A percentile compares a stretch with the other conserved stretches of the same genome.
Conservation (phyloP, 53 echinoderm and acorn worm species). For the Echinarachnius parma region DNA sequence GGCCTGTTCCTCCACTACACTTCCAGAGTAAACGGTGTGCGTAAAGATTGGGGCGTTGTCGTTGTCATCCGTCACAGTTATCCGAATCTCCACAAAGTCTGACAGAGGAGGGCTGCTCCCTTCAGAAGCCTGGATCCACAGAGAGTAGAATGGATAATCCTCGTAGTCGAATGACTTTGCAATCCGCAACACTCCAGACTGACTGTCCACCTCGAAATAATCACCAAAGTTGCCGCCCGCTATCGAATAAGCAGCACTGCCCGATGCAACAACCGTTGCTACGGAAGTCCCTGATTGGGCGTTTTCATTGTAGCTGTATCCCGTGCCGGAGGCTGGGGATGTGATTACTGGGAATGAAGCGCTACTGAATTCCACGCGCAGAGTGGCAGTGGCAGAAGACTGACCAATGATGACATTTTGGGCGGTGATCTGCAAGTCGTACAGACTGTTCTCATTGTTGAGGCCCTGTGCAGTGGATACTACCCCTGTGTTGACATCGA, state of each 20-base stretch:
- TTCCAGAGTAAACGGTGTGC: constrained; percentile 43
- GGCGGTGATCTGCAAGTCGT: constrained; percentile 64
- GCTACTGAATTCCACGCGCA: constrained; percentile 41
- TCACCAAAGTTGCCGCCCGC: constrained; percentile 70
- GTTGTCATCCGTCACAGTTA: constrained; percentile 69
- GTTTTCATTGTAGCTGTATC: constrained; percentile 55
- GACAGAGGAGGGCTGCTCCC: constrained; percentile 62
- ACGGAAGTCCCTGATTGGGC: constrained; percentile 42
- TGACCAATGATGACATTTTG: constrained; percentile 35
- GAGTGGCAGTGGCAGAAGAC: constrained; percentile 36
- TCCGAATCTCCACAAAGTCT: constrained; percentile 47
- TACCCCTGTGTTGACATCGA: constrained; percentile 62
- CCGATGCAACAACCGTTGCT: constrained; percentile 46
- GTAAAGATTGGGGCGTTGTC: constrained; percentile 83
- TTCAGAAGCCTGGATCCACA: constrained; percentile 81
- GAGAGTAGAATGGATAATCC: constrained; percentile 39
- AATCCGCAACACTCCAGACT: constrained; percentile 64
- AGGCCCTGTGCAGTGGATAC: constrained; percentile 64
- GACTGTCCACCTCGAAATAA: constrained; percentile 56
- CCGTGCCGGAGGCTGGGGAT: constrained; percentile 43
- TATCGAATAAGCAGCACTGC: constrained; percentile 56
- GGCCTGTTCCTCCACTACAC: constrained; percentile 52
- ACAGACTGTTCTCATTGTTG: constrained; percentile 51
- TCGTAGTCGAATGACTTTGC: constrained; percentile 67
- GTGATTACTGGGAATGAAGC: constrained; percentile 66